phyloP scores from a whole-genome alignment of 2,113 vertebrate genomes.

The Menura novaehollandiae region DNA sequence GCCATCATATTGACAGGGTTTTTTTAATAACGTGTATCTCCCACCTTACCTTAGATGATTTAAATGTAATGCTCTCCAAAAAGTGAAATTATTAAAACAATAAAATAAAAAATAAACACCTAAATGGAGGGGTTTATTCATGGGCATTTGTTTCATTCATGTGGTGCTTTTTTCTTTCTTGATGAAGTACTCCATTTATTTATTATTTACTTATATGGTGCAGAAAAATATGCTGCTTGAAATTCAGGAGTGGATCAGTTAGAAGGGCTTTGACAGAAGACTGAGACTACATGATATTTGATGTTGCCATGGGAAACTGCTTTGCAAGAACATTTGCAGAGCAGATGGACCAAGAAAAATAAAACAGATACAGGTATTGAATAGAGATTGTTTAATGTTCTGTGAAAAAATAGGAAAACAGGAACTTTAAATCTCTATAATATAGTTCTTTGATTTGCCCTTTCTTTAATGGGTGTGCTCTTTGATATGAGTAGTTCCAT shows the following conservation, averaged over 20 bases:
- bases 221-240: neutral
- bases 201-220: neutral
- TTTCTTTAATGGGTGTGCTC: neutral
- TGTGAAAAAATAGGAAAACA: constrained; percentile 30
- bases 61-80: neutral
- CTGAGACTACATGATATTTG: constrained; percentile 25
- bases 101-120: neutral
- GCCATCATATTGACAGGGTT: neutral
- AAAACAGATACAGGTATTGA: constrained; percentile 64
- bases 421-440: neutral
- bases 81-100: neutral
- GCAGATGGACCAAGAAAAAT: constrained; percentile 70
- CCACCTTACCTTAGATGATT: neutral
- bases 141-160: neutral
- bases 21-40: neutral
- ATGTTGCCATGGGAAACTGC: constrained; percentile 72
- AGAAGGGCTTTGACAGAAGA: constrained; percentile 1
- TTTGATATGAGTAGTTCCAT: neutral
- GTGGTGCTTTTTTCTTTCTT: neutral
- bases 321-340: constrained; percentile 63
- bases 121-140: neutral
- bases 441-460: neutral
- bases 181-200: neutral
- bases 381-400: constrained; percentile 42
- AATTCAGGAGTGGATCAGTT: constrained; percentile 9